Evolutionary conservation across 2,797 vertebrate genomes (phyloP).

Genomic region (Salmo trutta): DNA sequence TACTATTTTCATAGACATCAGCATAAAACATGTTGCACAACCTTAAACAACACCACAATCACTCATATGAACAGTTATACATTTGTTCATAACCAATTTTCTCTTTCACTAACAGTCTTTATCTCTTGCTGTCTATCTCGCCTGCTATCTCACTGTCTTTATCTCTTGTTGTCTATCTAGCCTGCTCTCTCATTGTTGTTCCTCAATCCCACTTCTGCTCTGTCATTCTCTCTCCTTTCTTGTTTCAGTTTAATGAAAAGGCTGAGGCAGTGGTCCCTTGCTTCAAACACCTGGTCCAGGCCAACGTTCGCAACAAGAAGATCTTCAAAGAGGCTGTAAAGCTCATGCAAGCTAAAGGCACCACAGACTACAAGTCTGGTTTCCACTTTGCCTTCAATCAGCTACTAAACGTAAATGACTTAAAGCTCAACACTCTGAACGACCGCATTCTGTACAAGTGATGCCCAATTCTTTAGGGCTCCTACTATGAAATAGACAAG

Average conservation of each 20-base stretch:
- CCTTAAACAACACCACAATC: background rate
- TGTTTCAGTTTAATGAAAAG: constrained; percentile 92
- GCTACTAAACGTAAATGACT: constrained; percentile 89
- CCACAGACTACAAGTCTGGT: constrained; percentile 96
- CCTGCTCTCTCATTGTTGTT: background rate
- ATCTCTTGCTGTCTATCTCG: background rate
- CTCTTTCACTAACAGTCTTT: background rate
- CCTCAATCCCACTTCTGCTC: background rate
- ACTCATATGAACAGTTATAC: background rate
- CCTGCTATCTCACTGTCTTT: background rate
- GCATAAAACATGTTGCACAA: background rate
- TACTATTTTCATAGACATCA: background rate
- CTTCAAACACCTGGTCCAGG: constrained; percentile 96
- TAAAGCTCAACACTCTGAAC: background rate
- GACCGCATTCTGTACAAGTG: background rate
- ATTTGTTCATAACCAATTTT: background rate
- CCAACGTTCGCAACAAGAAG: constrained; percentile 97
- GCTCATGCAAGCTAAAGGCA: constrained; percentile 96
- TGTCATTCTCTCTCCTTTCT: constrained; percentile 13
- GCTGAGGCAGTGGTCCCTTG: constrained; percentile 95
- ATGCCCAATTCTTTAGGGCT: background rate
- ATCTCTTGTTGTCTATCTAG: background rate
- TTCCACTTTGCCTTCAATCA: constrained; percentile 98
- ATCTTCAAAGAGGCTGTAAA: constrained; percentile 96
- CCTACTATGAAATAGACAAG: background rate